These are phyloP conservation scores for Porites divaricata DNA, from an alignment of 92 coral and sea anemone genomes.

Conservation along the genomic window DNA sequence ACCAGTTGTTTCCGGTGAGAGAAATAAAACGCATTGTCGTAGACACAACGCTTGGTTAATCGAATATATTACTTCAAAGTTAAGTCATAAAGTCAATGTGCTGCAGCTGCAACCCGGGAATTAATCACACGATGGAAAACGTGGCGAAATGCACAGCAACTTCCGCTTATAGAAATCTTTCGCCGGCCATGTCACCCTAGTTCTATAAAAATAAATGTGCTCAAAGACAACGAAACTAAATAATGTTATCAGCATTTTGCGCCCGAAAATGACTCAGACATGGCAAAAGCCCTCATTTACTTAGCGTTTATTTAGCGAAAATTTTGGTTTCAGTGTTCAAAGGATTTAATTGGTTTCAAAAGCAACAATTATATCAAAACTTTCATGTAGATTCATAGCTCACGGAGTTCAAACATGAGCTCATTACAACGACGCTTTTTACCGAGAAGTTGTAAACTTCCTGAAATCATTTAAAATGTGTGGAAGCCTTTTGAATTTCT, in stretches of 20 bases:
- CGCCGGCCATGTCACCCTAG: background rate
- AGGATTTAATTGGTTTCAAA: background rate
- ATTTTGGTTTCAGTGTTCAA: background rate
- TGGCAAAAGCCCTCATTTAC: background rate
- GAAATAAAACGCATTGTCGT: slow-evolving; percentile 1
- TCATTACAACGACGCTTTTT: background rate
- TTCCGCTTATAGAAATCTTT: background rate
- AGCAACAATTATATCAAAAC: background rate
- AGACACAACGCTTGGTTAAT: slow-evolving; percentile 30
- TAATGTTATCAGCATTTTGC: background rate
- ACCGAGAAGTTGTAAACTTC: background rate
- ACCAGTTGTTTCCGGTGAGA: slow-evolving; percentile 35
- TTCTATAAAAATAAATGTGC: no score
- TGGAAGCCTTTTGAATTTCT: background rate
- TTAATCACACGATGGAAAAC: background rate
- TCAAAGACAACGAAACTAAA: no score
- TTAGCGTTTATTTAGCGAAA: background rate
- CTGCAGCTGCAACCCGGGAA: slow-evolving; percentile 21
- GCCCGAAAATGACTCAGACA: background rate
- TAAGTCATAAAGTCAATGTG: slow-evolving; percentile 9
- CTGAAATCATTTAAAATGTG: background rate
- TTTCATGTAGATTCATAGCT: no score
- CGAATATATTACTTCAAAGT: slow-evolving; percentile 6
- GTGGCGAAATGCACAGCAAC: background rate
- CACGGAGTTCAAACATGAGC: background rate